Conservation (phyloP, 1,140 invertebrate genomes). For the Leptonema lineaticorne region DNA sequence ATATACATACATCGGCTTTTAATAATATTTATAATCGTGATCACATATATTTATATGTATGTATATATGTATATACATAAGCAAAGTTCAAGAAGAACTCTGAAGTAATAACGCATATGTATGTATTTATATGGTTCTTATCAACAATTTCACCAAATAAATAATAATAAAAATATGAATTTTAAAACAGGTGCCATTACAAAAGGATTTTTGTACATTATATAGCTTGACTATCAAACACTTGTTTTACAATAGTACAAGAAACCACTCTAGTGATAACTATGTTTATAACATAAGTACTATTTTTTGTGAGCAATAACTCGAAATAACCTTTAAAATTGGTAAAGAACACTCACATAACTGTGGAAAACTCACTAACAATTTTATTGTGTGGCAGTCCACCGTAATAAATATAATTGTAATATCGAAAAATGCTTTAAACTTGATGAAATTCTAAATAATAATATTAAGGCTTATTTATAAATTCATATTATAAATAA, state of each 20-base stretch:
- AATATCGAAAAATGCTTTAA: conserved; percentile 22
- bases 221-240: conserved; percentile 40
- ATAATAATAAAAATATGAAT: conserved; percentile 40
- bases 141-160: conserved; percentile 42
- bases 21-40: no score
- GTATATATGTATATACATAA: conserved; percentile 32
- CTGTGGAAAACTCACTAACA: conserved; percentile 36
- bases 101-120: no score
- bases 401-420: conserved; percentile 17
- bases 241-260: conserved; percentile 41
- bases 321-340: conserved; percentile 8
- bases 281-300: conserved; percentile 43
- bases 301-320: conserved; percentile 38
- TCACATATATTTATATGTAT: conserved; percentile 36
- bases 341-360: conserved; percentile 27
- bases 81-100: background rate
- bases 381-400: conserved; percentile 38
- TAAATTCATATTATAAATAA: conserved; percentile 30
- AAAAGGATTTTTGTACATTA: conserved; percentile 43
- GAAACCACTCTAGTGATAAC: conserved; percentile 37
- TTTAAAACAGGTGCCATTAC: conserved; percentile 41
- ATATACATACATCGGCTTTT: no score
- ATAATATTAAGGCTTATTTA: conserved; percentile 35
- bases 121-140: conserved; percentile 37
- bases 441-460: conserved; percentile 27